Conservation (phyloP, 2,113 vertebrate genomes). For the Megaceryle maxima region DNA sequence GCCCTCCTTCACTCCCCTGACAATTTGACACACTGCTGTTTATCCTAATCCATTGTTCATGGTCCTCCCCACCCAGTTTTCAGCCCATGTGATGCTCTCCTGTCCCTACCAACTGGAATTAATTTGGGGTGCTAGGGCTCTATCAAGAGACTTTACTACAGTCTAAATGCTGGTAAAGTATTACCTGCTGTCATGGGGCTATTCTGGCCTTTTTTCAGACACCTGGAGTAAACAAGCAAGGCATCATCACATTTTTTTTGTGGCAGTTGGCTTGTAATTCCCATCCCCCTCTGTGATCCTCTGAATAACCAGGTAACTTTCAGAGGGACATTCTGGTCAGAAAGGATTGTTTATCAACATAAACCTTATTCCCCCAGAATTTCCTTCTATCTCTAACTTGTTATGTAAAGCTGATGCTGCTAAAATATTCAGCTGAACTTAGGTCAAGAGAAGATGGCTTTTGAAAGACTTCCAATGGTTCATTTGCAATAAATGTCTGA, state of each 20-base stretch:
- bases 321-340: background rate
- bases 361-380: background rate
- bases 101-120: slow-evolving; percentile 59
- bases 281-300: background rate
- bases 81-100: slow-evolving; percentile 49
- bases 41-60: slow-evolving; percentile 61
- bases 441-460: slow-evolving; percentile 45
- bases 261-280: background rate
- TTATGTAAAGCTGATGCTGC: slow-evolving; percentile 30
- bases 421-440: slow-evolving; percentile 14
- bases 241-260: background rate
- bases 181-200: background rate
- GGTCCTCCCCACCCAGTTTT: slow-evolving; percentile 60
- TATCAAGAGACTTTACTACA: background rate
- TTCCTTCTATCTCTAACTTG: background rate
- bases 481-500: slow-evolving; percentile 24
- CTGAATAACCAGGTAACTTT: background rate
- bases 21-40: slow-evolving; percentile 50
- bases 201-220: background rate
- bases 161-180: background rate
- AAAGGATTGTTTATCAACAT: background rate
- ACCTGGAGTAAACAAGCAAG: background rate
- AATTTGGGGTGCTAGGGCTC: slow-evolving; percentile 44
- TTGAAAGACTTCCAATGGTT: slow-evolving; percentile 46
- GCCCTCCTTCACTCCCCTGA: slow-evolving; percentile 26